A percentile compares a stretch with the other conserved stretches of the same genome.
These are phyloP conservation scores for Nanorana parkeri DNA, from an alignment of 2,113 vertebrate genomes.

Conservation along the genomic window DNA sequence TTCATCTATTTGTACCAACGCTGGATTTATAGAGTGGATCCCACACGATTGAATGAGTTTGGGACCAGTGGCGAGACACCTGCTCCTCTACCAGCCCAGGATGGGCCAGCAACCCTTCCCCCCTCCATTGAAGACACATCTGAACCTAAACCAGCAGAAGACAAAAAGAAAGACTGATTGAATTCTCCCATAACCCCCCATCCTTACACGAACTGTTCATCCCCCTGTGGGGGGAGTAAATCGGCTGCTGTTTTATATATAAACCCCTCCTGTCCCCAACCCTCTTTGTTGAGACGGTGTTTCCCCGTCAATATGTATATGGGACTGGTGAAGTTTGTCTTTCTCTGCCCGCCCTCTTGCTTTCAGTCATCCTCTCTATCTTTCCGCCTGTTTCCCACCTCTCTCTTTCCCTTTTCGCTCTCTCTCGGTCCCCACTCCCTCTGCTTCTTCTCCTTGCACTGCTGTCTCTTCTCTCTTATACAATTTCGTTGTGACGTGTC, in stretches of 20 bases:
- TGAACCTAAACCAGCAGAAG: constrained; percentile 81
- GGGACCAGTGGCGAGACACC: constrained; percentile 83
- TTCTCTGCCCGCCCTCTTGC: constrained; percentile 42
- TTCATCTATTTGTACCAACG: constrained; percentile 95
- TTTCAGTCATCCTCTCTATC: constrained; percentile 32
- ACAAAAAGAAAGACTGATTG: constrained; percentile 91
- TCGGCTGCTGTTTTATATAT: constrained; percentile 58
- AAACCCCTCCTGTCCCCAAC: constrained; percentile 45
- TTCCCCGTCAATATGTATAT: constrained; percentile 54
- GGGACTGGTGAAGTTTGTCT: constrained; percentile 57
- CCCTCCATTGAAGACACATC: constrained; percentile 40
- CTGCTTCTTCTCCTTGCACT: not conserved
- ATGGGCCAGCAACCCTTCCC: constrained; percentile 15
- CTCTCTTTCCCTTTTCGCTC: not conserved
- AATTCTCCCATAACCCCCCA: constrained; percentile 51
- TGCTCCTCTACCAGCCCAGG: constrained; percentile 36
- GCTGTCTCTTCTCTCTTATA: constrained; percentile 6
- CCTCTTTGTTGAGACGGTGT: constrained; percentile 50
- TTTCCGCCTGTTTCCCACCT: constrained; percentile 3
- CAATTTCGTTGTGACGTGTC: constrained; percentile 46
- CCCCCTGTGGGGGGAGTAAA: constrained; percentile 39
- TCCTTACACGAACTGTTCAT: constrained; percentile 27
- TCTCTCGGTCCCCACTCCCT: not conserved
- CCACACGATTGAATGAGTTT: constrained; percentile 87
- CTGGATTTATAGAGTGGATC: constrained; percentile 93